These are phyloP conservation scores for Thelaira solivaga DNA, from an alignment of 2,888 invertebrate species.

Conservation along the genomic window DNA sequence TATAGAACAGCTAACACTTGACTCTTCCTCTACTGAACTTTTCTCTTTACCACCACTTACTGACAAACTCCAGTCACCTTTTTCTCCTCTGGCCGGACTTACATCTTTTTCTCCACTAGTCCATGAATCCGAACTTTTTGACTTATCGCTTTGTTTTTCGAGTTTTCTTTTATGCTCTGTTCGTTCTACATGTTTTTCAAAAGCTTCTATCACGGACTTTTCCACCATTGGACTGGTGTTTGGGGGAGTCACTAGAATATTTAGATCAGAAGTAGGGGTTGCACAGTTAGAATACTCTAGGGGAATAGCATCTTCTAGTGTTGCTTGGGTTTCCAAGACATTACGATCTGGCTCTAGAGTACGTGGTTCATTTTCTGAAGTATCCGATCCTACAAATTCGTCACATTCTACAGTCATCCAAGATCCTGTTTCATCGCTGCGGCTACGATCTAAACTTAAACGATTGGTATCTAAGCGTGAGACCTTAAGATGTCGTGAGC, in stretches of 20 bases:
- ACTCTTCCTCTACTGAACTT: slow-evolving; percentile 84
- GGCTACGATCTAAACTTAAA: slow-evolving; percentile 78
- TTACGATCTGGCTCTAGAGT: slow-evolving; percentile 75
- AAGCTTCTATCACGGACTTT: slow-evolving; percentile 74
- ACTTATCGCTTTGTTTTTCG: slow-evolving; percentile 80
- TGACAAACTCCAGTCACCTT: slow-evolving; percentile 78
- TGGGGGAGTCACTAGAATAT: slow-evolving; percentile 81
- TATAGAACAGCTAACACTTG: slow-evolving; percentile 87
- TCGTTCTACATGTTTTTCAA: slow-evolving; percentile 68
- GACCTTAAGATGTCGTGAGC: slow-evolving; percentile 73
- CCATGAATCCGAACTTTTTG: slow-evolving; percentile 89
- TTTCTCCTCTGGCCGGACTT: slow-evolving; percentile 79
- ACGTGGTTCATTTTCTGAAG: slow-evolving; percentile 79
- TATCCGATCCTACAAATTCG: slow-evolving; percentile 82
- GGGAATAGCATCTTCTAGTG: slow-evolving; percentile 80
- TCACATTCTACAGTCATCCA: slow-evolving; percentile 84
- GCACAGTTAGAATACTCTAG: slow-evolving; percentile 78
- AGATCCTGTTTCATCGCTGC: slow-evolving; percentile 84
- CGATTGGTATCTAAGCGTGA: slow-evolving; percentile 72
- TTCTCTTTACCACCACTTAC: slow-evolving; percentile 79
- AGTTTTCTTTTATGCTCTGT: slow-evolving; percentile 80
- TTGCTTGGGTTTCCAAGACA: slow-evolving; percentile 79
- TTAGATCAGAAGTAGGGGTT: slow-evolving; percentile 74
- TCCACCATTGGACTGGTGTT: slow-evolving; percentile 81
- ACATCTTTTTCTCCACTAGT: slow-evolving; percentile 86